phyloP scores from a whole-genome alignment of 2,113 vertebrate species.

The Leptobrachium leishanense region DNA sequence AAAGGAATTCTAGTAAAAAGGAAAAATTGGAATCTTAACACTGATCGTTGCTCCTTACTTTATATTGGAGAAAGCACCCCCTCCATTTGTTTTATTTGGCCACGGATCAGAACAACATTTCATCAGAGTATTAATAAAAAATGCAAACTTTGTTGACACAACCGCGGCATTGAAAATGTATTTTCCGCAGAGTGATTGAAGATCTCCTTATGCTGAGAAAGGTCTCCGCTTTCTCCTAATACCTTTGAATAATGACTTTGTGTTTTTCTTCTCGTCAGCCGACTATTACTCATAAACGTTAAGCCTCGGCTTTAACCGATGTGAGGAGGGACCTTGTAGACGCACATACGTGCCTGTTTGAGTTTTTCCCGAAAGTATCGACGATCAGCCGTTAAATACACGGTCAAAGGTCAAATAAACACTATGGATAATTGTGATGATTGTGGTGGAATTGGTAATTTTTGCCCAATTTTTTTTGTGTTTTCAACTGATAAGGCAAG shows the following conservation, averaged over 20 bases:
- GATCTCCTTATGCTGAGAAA: not conserved
- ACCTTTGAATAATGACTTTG: not conserved
- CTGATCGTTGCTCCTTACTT: not conserved
- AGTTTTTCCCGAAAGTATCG: no score
- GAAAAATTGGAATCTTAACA: not conserved
- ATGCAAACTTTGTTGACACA: not conserved
- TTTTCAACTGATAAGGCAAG: no score
- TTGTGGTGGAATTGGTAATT: no score
- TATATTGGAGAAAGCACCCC: not conserved
- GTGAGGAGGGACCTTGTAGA: not conserved
- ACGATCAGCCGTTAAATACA: no score
- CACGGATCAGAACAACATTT: not conserved
- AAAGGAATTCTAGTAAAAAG: not conserved
- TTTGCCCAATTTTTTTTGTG: no score
- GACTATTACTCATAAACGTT: slow-evolving; percentile 4
- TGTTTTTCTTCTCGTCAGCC: not conserved
- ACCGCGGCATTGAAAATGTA: not conserved
- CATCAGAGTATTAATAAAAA: not conserved
- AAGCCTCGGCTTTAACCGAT: not conserved
- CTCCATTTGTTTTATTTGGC: not conserved
- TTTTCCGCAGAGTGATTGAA: slow-evolving; percentile 1
- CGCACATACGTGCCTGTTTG: no score
- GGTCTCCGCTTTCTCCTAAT: not conserved
- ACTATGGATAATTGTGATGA: no score
- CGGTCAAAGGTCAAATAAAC: no score